A percentile compares a stretch with the other conserved stretches of the same genome.
phyloP scores from a whole-genome alignment of 2,888 invertebrate genomes.

The Uloborus plumipes region DNA sequence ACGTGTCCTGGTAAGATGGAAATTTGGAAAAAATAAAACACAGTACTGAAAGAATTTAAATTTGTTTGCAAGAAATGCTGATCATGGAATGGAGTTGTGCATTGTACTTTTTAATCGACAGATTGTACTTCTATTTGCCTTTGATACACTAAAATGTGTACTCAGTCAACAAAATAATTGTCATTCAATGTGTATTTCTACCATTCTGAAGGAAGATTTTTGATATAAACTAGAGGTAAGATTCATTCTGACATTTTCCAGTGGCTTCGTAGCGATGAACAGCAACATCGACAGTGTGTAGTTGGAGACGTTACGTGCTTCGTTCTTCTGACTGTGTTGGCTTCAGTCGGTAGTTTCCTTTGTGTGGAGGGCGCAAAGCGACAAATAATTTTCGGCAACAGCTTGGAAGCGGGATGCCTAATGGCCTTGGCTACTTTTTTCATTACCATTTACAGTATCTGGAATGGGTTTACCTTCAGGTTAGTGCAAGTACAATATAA shows the following conservation, averaged over 20 bases:
- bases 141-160: too few relatives aligned
- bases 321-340: conserved; percentile 76
- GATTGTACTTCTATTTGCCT: too few relatives aligned
- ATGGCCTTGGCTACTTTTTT: conserved; percentile 60
- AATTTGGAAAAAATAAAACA: too few relatives aligned
- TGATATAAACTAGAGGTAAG: too few relatives aligned
- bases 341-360: conserved; percentile 74
- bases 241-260: conserved; percentile 68
- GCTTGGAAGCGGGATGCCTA: conserved; percentile 61
- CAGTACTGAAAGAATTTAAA: too few relatives aligned
- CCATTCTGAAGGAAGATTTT: too few relatives aligned
- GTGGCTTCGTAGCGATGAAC: conserved; percentile 76
- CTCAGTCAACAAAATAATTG: too few relatives aligned
- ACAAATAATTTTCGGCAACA: conserved; percentile 46
- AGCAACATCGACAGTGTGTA: conserved; percentile 72
- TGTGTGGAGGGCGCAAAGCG: conserved; percentile 73
- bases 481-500: conserved; percentile 1
- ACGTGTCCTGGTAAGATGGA: too few relatives aligned
- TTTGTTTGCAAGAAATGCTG: too few relatives aligned
- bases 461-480: conserved; percentile 58
- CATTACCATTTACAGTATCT: conserved; percentile 43
- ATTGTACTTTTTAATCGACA: too few relatives aligned
- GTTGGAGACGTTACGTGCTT: conserved; percentile 75
- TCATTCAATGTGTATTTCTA: too few relatives aligned
- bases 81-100: too few relatives aligned